Evolutionary conservation across 2,113 vertebrate genomes (phyloP), one percentile per base, ranked within the genome.

Genomic region (Pristiophorus japonicus): DNA sequence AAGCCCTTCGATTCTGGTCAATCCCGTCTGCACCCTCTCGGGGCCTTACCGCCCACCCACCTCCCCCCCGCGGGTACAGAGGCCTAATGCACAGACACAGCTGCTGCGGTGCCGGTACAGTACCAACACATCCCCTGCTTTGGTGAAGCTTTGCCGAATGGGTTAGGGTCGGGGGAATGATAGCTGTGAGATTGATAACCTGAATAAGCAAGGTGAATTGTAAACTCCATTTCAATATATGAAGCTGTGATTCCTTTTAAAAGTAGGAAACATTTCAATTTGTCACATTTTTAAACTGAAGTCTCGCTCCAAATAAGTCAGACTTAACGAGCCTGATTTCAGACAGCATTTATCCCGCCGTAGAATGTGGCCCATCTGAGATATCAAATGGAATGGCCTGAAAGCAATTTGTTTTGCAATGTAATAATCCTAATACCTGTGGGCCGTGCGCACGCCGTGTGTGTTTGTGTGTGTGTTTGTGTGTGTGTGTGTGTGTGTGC

Each of bases 61-160:
- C n/a, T n/a, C n/a, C n/a, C 96, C 20, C 34, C 66, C 91, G 90
- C 59, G 95, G 97, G 12, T 87, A n/a, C 45, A 42, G 59, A 84
- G 34, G 34, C 34, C 81, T 10, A 0, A 14, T 65, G 73, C 62
- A 42, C 30, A 91, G 85, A 87, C n/a, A 95, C 63, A 12, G 45
- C 27, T 34, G 3, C 20, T 59, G 10, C 5, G 10, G 10, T 20
- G 63, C 63, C 16, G 18, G 1, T 65, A 65, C 63, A 18, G 18
- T 18, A 65, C 63, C 59, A 11, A 0, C 4, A 8, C 59, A 59
- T 59, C 10, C 10, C 59, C 63, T 65, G 18, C 20, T 18, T 85
- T 47, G 42, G 81, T 85, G 4, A 85, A 45, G 81, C 45, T 85
- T 85, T 85, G 3, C 42, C 47, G 81, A 85, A 81, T 12, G 4